phyloP scores from a whole-genome alignment of 2,888 invertebrate species.

The Acanthosepion pharaonis region DNA sequence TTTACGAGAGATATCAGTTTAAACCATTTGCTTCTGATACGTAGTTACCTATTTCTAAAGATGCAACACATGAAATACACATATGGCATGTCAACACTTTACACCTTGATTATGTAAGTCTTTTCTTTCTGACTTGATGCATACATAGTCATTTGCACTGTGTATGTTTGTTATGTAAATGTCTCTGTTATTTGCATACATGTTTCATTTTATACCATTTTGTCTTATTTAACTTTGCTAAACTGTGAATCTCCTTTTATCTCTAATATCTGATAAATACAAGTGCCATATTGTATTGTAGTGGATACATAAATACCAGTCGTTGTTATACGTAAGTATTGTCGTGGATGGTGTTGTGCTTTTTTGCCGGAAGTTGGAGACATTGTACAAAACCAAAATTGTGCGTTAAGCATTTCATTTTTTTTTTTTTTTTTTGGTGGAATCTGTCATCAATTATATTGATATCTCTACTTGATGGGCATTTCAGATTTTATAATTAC shows the following conservation, averaged over 20 bases:
- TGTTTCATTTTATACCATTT: neutral
- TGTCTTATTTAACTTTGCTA: neutral
- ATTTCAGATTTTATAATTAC: too few species aligned
- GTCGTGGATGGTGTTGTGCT: neutral
- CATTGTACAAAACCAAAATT: neutral
- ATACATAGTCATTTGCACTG: neutral
- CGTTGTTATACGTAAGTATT: constrained; percentile 43
- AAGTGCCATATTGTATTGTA: constrained; percentile 42
- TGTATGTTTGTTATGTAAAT: neutral
- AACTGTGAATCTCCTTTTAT: neutral
- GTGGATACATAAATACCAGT: constrained; percentile 34
- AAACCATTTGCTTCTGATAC: too few species aligned
- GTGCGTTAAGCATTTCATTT: neutral
- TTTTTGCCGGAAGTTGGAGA: neutral
- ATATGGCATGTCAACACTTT: too few species aligned
- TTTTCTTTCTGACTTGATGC: neutral
- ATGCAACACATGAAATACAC: too few species aligned
- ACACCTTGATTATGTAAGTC: too few species aligned
- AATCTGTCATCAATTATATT: neutral
- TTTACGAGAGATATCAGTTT: too few species aligned
- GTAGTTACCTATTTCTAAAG: too few species aligned
- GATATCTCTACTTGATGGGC: too few species aligned
- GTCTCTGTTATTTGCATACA: neutral
- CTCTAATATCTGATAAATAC: neutral
- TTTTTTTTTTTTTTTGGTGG: neutral